phyloP scores from a whole-genome alignment of 2,797 vertebrate genomes.

The Sebastolobus altivelis region DNA sequence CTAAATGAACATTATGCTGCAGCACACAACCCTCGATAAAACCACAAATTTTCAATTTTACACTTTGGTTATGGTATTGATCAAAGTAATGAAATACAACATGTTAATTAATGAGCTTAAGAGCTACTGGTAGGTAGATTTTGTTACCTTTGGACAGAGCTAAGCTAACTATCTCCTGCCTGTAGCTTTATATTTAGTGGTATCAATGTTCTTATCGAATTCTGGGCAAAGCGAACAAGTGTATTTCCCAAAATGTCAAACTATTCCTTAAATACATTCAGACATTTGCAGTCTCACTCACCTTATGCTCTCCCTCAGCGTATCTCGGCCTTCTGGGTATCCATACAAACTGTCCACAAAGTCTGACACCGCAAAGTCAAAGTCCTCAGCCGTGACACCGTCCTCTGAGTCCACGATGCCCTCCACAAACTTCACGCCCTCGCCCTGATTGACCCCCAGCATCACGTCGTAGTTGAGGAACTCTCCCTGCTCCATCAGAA shows the following conservation, averaged over 20 bases:
- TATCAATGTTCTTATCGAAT: not conserved
- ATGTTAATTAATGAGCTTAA: not conserved
- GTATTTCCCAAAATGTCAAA: not conserved
- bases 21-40: not conserved
- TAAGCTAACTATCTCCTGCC: not conserved
- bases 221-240: not conserved
- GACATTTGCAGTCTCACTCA: slow-evolving; percentile 42
- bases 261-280: not conserved
- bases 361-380: slow-evolving; percentile 95
- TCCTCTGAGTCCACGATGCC: slow-evolving; percentile 95
- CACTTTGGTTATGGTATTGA: not conserved
- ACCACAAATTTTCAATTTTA: not conserved
- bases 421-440: slow-evolving; percentile 96
- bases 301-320: slow-evolving; percentile 93
- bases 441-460: slow-evolving; percentile 97
- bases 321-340: slow-evolving; percentile 94
- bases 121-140: not conserved
- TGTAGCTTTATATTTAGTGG: not conserved
- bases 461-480: slow-evolving; percentile 99
- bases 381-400: slow-evolving; percentile 93
- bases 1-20: no score
- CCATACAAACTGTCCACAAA: slow-evolving; percentile 97
- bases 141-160: not conserved
- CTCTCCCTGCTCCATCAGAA: slow-evolving; percentile 99
- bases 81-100: not conserved